A percentile compares a stretch with the other conserved stretches of the same genome.
These are phyloP conservation scores for Smittia aterrima DNA, from an alignment of 2,888 invertebrate genomes.

Conservation along the genomic window DNA sequence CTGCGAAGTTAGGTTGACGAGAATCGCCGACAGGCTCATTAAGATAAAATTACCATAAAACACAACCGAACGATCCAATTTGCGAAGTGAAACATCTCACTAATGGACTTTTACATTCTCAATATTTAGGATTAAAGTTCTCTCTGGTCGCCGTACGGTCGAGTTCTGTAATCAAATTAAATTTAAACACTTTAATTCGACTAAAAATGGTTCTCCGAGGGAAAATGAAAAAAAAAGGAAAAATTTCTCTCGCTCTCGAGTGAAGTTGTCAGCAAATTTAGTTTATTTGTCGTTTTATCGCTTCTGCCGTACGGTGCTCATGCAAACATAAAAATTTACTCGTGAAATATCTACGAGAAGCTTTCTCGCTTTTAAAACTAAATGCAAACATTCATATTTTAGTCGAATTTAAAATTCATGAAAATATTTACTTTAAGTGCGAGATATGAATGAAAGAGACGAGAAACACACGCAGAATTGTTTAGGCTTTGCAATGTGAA, in stretches of 20 bases:
- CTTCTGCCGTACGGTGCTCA: background rate
- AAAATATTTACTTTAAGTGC: background rate
- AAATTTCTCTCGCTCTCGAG: too few relatives aligned
- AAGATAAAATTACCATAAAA: too few relatives aligned
- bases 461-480: too few relatives aligned
- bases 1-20: too few relatives aligned
- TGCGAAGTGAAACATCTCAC: too few relatives aligned
- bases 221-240: background rate
- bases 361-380: constrained; percentile 20
- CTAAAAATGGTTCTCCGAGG: background rate
- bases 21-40: too few relatives aligned
- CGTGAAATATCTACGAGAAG: background rate
- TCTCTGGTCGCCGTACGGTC: background rate
- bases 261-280: constrained; percentile 5
- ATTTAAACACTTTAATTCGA: background rate
- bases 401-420: constrained; percentile 32
- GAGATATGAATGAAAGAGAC: background rate
- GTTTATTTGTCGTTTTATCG: background rate
- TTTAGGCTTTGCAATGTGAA: too few relatives aligned
- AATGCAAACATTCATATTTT: constrained; percentile 23
- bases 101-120: too few relatives aligned
- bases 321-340: background rate
- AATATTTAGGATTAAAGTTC: too few relatives aligned
- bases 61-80: too few relatives aligned
- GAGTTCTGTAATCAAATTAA: background rate